A percentile compares a stretch with the other conserved stretches of the same genome.
Evolutionary conservation across 2,888 invertebrate species (phyloP).

Genomic region (Brachypterus glaber): DNA sequence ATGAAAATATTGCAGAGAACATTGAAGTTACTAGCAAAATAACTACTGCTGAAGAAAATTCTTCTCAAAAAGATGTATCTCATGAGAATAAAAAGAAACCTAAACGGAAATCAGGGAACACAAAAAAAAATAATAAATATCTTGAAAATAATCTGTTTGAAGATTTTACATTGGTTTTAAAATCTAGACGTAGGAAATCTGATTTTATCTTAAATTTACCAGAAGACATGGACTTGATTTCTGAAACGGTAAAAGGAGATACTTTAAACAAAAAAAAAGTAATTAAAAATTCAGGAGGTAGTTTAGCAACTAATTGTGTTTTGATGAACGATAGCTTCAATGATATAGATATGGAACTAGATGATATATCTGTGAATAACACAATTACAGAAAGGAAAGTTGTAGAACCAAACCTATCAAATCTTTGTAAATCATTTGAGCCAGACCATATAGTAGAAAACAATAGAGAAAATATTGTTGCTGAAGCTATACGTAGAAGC

Average conservation of each 20-base stretch:
- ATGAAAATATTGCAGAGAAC: background rate
- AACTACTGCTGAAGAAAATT: slow-evolving; percentile 4
- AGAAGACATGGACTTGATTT: background rate
- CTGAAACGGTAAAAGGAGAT: too few species aligned
- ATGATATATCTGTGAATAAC: slow-evolving; percentile 24
- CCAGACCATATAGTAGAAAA: slow-evolving; percentile 2
- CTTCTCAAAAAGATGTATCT: background rate
- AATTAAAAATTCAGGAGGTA: background rate
- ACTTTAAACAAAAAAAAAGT: too few species aligned
- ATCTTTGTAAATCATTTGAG: background rate
- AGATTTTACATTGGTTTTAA: slow-evolving; percentile 27
- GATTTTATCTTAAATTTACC: slow-evolving; percentile 1
- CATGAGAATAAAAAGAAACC: slow-evolving; percentile 11
- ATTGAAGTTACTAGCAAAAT: slow-evolving; percentile 1
- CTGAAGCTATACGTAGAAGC: background rate
- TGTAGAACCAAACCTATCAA: background rate
- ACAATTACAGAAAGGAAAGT: slow-evolving; percentile 24
- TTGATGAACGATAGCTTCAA: slow-evolving; percentile 22
- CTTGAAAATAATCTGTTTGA: slow-evolving; percentile 24
- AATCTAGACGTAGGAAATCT: slow-evolving; percentile 7
- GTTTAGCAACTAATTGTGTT: slow-evolving; percentile 11
- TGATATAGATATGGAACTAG: slow-evolving; percentile 27
- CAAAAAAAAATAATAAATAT: slow-evolving; percentile 24
- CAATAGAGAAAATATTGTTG: slow-evolving; percentile 3
- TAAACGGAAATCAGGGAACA: slow-evolving; percentile 22